Percentiles rank a stretch among this genome's conserved stretches.
Conservation (phyloP, 2,113 vertebrate genomes). For the Chlorodrepanis virens region DNA sequence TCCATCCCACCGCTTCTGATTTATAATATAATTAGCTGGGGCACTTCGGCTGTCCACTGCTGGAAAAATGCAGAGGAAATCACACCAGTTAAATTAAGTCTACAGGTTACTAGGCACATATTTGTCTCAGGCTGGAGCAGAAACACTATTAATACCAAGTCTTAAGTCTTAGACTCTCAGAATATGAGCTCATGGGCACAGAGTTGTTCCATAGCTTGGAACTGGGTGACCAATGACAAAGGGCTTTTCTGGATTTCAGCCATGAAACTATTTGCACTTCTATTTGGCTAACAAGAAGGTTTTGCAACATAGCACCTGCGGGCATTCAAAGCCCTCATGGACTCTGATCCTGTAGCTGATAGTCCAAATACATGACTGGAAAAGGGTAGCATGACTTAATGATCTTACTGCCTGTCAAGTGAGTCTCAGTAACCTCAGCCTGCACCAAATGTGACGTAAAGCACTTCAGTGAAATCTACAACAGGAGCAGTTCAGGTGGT, state of each 20-base stretch:
- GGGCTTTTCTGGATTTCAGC: neutral
- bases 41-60: slow-evolving; percentile 56
- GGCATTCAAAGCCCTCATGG: neutral
- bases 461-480: neutral
- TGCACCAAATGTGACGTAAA: neutral
- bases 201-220: neutral
- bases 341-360: neutral
- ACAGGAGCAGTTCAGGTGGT: neutral
- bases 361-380: neutral
- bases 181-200: neutral
- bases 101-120: slow-evolving; percentile 38
- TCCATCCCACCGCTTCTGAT: slow-evolving; percentile 48
- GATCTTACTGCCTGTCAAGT: neutral
- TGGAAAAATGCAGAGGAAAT: slow-evolving; percentile 51
- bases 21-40: slow-evolving; percentile 57
- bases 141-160: neutral
- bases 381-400: neutral
- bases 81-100: slow-evolving; percentile 50
- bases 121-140: neutral
- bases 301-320: neutral
- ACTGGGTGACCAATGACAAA: neutral
- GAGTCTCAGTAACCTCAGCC: neutral
- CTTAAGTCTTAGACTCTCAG: neutral
- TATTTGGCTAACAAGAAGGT: neutral
- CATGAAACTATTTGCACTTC: neutral